phyloP scores from a whole-genome alignment of 2,888 invertebrate genomes.

The Argyresthia albistria region DNA sequence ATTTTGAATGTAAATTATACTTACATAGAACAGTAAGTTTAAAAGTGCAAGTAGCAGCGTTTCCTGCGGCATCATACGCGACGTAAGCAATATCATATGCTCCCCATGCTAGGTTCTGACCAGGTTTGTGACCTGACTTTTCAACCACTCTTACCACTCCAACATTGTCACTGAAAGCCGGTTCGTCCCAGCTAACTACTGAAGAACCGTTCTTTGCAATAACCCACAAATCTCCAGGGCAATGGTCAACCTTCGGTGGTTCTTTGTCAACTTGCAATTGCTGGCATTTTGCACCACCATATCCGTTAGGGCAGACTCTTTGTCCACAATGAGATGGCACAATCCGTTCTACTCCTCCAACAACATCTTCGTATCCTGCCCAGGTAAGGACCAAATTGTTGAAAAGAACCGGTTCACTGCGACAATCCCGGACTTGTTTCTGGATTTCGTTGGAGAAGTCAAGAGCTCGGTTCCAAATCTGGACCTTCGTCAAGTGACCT shows the following conservation, averaged over 20 bases:
- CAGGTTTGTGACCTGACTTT: constrained; percentile 88
- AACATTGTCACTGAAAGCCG: constrained; percentile 91
- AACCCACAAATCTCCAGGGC: constrained; percentile 95
- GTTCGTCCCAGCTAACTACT: constrained; percentile 92
- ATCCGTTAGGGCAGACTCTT: constrained; percentile 89
- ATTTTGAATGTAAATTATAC: constrained; percentile 28
- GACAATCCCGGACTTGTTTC: constrained; percentile 93
- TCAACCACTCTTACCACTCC: constrained; percentile 85
- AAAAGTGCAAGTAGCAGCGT: constrained; percentile 92
- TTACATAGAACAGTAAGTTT: constrained; percentile 91
- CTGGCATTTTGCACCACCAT: constrained; percentile 88
- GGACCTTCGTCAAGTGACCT: constrained; percentile 94
- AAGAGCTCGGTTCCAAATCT: constrained; percentile 93
- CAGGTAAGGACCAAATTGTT: constrained; percentile 89
- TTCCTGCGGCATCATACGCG: constrained; percentile 94
- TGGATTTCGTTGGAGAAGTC: constrained; percentile 94
- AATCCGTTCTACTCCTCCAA: constrained; percentile 91
- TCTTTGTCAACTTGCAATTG: constrained; percentile 88
- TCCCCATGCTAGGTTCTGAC: constrained; percentile 91
- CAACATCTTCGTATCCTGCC: constrained; percentile 92
- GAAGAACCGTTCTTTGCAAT: constrained; percentile 94
- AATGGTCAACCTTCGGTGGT: constrained; percentile 89
- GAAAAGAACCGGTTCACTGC: constrained; percentile 92
- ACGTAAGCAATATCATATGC: constrained; percentile 94
- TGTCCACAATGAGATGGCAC: constrained; percentile 95